Percentiles rank a stretch among this genome's conserved stretches.
Evolutionary conservation across 2,113 vertebrate genomes (phyloP).

Genomic region (Stigmatopora argus): DNA sequence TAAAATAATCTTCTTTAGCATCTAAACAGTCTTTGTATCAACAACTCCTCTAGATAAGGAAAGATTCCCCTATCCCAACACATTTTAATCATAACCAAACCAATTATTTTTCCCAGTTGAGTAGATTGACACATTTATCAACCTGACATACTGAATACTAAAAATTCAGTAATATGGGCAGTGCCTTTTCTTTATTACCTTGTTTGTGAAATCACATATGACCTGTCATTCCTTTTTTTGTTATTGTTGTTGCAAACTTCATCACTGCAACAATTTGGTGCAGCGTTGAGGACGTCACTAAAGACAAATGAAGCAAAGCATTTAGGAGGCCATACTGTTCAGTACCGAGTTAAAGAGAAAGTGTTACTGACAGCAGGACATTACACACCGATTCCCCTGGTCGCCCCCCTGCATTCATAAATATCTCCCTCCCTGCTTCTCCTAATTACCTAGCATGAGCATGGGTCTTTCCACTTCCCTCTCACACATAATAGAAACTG

Average conservation of each 20-base stretch:
- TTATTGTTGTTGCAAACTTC: neutral
- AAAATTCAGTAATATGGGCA: neutral
- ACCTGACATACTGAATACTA: neutral
- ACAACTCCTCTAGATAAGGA: neutral
- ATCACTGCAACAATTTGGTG: conserved; percentile 2
- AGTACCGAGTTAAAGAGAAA: conserved; percentile 62
- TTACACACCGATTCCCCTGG: conserved; percentile 65
- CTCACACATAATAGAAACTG: conserved; percentile 69
- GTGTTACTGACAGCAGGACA: conserved; percentile 68
- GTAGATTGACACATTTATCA: neutral
- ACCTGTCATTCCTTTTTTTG: neutral
- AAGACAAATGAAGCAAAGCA: conserved; percentile 3
- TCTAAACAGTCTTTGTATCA: no score
- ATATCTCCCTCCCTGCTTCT: conserved; percentile 63
- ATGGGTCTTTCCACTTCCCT: conserved; percentile 65
- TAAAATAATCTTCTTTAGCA: no score
- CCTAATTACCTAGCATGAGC: conserved; percentile 70
- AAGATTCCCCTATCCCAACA: neutral
- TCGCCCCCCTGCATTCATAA: conserved; percentile 61
- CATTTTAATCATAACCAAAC: neutral
- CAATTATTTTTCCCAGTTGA: neutral
- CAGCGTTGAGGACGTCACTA: neutral
- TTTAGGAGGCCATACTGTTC: conserved; percentile 37
- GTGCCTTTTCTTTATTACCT: no score
- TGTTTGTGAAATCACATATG: neutral